phyloP scores from a whole-genome alignment of 1,140 invertebrate species.

The Potamilus streckersoni region DNA sequence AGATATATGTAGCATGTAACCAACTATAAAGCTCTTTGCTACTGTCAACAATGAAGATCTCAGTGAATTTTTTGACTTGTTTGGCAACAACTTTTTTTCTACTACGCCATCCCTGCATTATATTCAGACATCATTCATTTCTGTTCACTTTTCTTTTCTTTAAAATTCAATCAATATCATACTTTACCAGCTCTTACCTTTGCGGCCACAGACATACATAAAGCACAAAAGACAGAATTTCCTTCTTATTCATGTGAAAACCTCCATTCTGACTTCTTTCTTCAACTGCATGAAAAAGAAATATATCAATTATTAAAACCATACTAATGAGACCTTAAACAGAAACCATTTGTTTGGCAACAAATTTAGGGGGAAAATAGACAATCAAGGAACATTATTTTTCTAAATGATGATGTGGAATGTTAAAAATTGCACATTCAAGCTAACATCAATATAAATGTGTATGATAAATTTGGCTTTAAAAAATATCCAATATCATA shows the following conservation, averaged over 20 bases:
- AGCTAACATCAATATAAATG: no score
- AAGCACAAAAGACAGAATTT: conserved; percentile 76
- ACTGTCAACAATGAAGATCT: no score
- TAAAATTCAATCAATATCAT: conserved; percentile 2
- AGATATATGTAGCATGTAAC: neutral
- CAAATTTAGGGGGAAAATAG: neutral
- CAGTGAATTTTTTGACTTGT: no score
- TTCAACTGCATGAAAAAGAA: conserved; percentile 60
- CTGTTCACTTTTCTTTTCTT: conserved; percentile 1
- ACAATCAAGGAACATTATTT: no score
- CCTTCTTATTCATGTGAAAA: conserved; percentile 68
- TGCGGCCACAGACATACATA: conserved; percentile 80
- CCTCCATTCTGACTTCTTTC: conserved; percentile 56
- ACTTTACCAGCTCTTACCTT: conserved; percentile 69
- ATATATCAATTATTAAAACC: no score
- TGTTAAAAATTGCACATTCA: no score
- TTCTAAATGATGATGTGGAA: conserved; percentile 2
- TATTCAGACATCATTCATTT: conserved; percentile 17
- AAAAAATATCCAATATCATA: neutral
- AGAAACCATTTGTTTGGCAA: no score
- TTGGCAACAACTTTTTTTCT: neutral
- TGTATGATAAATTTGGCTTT: no score
- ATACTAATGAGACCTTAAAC: no score
- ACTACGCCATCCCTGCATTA: neutral
- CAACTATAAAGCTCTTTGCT: no score